Evolutionary conservation across 2,113 vertebrate genomes (phyloP).

Genomic region (Pituophis catenifer): DNA sequence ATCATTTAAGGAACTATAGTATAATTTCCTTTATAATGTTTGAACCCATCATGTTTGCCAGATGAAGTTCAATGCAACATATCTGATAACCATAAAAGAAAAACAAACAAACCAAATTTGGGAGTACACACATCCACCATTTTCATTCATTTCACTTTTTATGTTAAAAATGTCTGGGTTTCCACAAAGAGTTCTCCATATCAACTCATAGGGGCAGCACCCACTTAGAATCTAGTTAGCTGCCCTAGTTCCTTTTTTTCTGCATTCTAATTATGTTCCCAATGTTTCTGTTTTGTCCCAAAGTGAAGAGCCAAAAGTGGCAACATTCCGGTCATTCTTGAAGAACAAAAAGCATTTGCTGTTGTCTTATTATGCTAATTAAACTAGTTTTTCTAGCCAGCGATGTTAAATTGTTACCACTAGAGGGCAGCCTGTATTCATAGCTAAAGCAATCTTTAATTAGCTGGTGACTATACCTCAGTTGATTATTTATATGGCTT

Average conservation of each 20-base stretch:
- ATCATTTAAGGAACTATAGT: not conserved
- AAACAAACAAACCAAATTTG: not conserved
- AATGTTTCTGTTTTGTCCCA: not conserved
- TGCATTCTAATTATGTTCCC: not conserved
- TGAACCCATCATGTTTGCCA: not conserved
- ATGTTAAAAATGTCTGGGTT: not conserved
- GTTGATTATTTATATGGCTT: not conserved
- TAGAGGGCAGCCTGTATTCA: slow-evolving; percentile 41
- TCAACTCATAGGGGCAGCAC: not conserved
- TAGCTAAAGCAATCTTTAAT: not conserved
- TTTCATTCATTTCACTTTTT: not conserved
- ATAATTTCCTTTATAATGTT: not conserved
- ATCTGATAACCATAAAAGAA: not conserved
- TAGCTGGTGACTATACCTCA: accelerated
- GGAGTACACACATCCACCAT: not conserved
- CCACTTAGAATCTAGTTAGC: not conserved
- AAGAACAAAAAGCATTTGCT: not conserved
- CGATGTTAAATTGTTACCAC: not conserved
- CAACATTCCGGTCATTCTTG: not conserved
- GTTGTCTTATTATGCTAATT: not conserved
- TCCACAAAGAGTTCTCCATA: not conserved
- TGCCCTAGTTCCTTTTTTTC: not conserved
- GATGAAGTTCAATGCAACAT: not conserved
- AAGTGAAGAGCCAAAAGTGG: not conserved
- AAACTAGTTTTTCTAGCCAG: not conserved